A percentile compares a stretch with the other conserved stretches of the same genome.
These are phyloP conservation scores for Podarcis lilfordi DNA, from an alignment of 2,797 vertebrate species.

Conservation along the genomic window DNA sequence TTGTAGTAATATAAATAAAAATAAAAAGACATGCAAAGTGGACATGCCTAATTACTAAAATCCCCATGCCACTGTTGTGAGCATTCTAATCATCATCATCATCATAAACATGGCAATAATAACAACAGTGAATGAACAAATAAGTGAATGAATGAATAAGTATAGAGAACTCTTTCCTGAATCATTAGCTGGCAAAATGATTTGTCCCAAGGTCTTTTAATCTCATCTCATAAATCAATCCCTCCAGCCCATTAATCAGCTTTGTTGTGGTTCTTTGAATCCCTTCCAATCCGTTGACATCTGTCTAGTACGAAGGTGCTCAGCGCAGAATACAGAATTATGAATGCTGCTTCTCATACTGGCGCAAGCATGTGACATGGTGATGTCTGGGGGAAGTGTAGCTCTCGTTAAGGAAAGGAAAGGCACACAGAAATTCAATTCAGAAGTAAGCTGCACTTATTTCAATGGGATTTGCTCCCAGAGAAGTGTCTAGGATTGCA, in stretches of 20 bases:
- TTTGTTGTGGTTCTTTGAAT: slow-evolving; percentile 37
- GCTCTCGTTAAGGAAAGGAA: background rate
- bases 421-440: background rate
- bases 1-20: background rate
- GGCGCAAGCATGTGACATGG: background rate
- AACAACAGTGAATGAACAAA: background rate
- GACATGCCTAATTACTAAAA: background rate
- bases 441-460: background rate
- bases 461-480: background rate
- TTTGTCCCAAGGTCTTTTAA: slow-evolving; percentile 28
- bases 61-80: too few species aligned
- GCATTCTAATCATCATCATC: too few species aligned
- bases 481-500: background rate
- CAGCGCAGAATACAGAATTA: background rate
- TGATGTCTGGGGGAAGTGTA: background rate
- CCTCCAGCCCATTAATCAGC: background rate
- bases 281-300: slow-evolving; percentile 2
- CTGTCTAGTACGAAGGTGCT: slow-evolving; percentile 10
- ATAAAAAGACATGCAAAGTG: background rate
- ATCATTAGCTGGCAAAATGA: background rate
- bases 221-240: background rate
- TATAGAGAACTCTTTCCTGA: background rate
- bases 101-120: background rate
- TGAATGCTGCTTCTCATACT: background rate
- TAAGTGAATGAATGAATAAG: background rate